A percentile compares a stretch with the other conserved stretches of the same genome.
Evolutionary conservation across 2,888 invertebrate species (phyloP).

Genomic region (Pachydiplax longipennis): DNA sequence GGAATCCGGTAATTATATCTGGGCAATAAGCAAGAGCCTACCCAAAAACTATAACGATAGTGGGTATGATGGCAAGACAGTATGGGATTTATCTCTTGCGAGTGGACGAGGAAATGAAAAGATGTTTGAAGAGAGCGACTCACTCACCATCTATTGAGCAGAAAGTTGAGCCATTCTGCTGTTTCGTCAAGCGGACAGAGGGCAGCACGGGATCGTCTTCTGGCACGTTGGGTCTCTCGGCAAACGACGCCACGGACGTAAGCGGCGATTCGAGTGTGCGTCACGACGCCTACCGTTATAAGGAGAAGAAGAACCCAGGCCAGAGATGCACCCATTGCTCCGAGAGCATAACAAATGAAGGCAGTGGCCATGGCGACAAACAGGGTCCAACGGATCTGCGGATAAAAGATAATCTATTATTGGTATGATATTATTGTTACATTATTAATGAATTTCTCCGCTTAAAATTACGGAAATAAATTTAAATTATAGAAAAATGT

Average conservation of each 20-base stretch:
- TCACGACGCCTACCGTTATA: conserved; percentile 25
- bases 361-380: conserved; percentile 53
- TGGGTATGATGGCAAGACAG: no score
- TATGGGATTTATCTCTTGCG: no score
- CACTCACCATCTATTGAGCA: conserved; percentile 64
- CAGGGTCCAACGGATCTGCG: conserved; percentile 54
- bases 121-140: background rate
- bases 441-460: no score
- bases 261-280: conserved; percentile 7
- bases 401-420: background rate
- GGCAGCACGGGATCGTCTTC: background rate
- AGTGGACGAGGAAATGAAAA: no score
- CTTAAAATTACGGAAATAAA: no score
- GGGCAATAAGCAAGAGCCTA: no score
- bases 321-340: conserved; percentile 57
- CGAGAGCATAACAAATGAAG: conserved; percentile 56
- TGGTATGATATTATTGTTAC: no score
- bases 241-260: conserved; percentile 5
- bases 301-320: conserved; percentile 58
- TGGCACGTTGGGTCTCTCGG: conserved; percentile 11
- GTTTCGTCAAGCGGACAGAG: conserved; percentile 58
- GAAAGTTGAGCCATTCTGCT: conserved; percentile 64
- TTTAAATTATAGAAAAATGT: no score
- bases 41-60: no score
- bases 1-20: no score